Conservation (phyloP, 2,888 invertebrate species). For the Drosophila dives region DNA sequence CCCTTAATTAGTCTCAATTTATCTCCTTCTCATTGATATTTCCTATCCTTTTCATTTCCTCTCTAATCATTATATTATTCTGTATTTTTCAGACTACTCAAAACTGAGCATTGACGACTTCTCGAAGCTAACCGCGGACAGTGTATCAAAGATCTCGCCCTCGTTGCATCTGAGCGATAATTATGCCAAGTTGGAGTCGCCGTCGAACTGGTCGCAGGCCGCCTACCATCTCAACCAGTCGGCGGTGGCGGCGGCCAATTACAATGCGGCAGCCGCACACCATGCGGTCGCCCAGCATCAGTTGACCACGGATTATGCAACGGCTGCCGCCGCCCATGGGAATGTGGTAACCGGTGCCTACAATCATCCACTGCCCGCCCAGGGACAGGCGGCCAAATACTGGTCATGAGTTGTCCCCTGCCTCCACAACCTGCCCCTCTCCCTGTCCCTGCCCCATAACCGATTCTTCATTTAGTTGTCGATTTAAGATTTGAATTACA, state of each 20-base stretch:
- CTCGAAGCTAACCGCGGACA: constrained; percentile 85
- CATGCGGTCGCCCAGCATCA: constrained; percentile 78
- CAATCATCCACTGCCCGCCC: constrained; percentile 82
- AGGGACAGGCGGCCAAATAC: constrained; percentile 81
- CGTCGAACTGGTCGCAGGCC: constrained; percentile 84
- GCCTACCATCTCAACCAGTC: constrained; percentile 83
- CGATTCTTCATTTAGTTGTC: constrained; percentile 14
- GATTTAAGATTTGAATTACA: constrained; percentile 23
- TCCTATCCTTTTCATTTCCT: too few relatives aligned
- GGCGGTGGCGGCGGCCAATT: constrained; percentile 82
- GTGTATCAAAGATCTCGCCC: constrained; percentile 84
- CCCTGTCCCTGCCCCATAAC: too few relatives aligned
- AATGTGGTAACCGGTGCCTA: constrained; percentile 82
- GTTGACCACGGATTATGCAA: constrained; percentile 80
- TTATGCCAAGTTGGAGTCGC: constrained; percentile 83
- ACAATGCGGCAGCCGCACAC: constrained; percentile 81
- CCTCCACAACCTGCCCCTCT: neutral
- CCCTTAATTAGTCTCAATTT: neutral
- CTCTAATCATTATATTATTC: neutral
- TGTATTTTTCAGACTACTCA: constrained; percentile 85
- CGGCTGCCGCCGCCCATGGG: constrained; percentile 79
- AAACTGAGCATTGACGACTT: constrained; percentile 86
- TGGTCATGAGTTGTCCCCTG: constrained; percentile 76
- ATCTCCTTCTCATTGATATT: neutral
- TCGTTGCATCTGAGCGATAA: constrained; percentile 82